Conservation (phyloP, 2,888 invertebrate species). For the Drosophila lutescens region DNA sequence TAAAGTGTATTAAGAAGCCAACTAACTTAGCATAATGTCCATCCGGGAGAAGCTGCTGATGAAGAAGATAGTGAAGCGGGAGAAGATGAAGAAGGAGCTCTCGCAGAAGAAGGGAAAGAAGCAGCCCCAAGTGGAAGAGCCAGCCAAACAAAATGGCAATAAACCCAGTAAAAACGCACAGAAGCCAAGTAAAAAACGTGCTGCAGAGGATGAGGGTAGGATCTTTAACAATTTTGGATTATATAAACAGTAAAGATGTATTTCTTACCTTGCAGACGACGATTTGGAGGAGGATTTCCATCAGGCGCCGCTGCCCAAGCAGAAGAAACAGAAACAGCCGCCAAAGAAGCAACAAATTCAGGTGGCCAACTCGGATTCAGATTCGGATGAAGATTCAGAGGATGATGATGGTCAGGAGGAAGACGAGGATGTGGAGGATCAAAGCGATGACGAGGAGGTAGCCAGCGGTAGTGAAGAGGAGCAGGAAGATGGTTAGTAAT, state of each 20-base stretch:
- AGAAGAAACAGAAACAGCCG: slow-evolving; percentile 56
- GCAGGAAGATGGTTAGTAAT: slow-evolving; percentile 27
- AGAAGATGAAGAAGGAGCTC: slow-evolving; percentile 89
- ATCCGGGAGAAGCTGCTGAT: slow-evolving; percentile 88
- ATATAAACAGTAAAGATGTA: not conserved
- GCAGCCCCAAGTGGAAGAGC: slow-evolving; percentile 22
- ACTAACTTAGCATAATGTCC: slow-evolving; percentile 71
- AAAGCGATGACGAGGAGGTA: slow-evolving; percentile 4
- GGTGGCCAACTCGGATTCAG: slow-evolving; percentile 76
- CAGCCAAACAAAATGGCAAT: slow-evolving; percentile 43
- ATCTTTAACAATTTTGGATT: no score
- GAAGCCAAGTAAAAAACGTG: slow-evolving; percentile 42
- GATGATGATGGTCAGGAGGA: slow-evolving; percentile 28
- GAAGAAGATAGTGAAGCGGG: slow-evolving; percentile 91
- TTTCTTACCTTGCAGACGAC: not conserved
- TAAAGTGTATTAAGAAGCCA: slow-evolving; percentile 18
- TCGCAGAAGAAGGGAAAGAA: slow-evolving; percentile 86
- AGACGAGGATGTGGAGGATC: slow-evolving; percentile 12
- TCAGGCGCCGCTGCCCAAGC: slow-evolving; percentile 64
- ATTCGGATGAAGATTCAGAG: slow-evolving; percentile 39
- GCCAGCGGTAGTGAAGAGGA: slow-evolving; percentile 34
- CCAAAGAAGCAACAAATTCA: slow-evolving; percentile 67
- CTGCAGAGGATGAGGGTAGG: slow-evolving; percentile 54
- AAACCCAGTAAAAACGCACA: slow-evolving; percentile 39
- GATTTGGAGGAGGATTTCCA: slow-evolving; percentile 75